These are phyloP conservation scores for Dendrocincla fuliginosa DNA, from an alignment of 2,797 vertebrate genomes.

Conservation along the genomic window DNA sequence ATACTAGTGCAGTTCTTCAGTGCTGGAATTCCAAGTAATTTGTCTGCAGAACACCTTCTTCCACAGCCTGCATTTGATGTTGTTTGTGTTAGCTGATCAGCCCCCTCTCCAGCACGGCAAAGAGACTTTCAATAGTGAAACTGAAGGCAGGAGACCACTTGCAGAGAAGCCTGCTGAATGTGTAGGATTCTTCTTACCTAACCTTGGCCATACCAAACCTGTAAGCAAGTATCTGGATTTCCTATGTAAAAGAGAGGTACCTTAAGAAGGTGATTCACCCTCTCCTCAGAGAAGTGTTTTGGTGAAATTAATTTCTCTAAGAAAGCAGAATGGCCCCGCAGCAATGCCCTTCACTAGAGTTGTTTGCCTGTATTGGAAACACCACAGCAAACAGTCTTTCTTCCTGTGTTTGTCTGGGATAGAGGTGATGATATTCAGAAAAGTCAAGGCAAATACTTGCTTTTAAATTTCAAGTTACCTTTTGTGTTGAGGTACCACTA, in stretches of 20 bases:
- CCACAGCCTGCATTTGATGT: neutral
- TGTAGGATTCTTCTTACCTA: neutral
- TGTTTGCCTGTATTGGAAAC: neutral
- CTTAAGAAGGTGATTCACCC: neutral
- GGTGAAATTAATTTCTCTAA: neutral
- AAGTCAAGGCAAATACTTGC: neutral
- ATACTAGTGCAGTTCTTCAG: neutral
- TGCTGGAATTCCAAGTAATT: neutral
- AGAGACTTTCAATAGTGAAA: neutral
- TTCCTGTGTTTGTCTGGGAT: neutral
- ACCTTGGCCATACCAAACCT: neutral
- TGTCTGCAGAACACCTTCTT: neutral
- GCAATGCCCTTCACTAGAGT: neutral
- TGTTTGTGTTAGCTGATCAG: neutral
- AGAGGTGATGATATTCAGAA: neutral
- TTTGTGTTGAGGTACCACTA: neutral
- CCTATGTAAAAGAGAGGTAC: neutral
- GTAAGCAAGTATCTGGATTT: neutral
- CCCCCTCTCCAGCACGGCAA: rapidly evolving
- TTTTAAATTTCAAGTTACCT: neutral
- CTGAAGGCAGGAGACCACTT: neutral
- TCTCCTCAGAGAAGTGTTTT: neutral
- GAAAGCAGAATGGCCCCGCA: neutral
- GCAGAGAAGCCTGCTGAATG: neutral
- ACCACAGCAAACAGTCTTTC: neutral